Percentiles rank a stretch among this genome's conserved stretches.
phyloP scores from a whole-genome alignment of 2,113 vertebrate genomes.

The Sebastes schlegelii region DNA sequence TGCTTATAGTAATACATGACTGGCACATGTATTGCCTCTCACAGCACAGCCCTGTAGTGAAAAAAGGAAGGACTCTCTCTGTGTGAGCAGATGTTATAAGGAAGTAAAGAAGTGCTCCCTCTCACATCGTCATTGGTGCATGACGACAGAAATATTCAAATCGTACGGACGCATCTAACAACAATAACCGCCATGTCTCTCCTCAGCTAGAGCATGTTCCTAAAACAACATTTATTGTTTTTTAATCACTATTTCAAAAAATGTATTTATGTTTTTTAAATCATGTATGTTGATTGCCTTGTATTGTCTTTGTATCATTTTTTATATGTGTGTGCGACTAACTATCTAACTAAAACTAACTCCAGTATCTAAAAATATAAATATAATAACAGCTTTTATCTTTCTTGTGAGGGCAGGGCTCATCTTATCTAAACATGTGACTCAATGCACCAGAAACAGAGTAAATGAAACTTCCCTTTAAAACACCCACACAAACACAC shows the following conservation, averaged over 20 bases:
- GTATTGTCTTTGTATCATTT: too few species aligned
- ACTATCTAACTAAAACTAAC: background rate
- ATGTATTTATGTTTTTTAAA: background rate
- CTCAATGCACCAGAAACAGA: background rate
- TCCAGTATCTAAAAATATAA: too few species aligned
- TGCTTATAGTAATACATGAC: background rate
- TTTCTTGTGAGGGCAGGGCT: background rate
- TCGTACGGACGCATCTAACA: background rate
- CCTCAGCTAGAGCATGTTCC: background rate
- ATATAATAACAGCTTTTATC: background rate
- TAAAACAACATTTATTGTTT: background rate
- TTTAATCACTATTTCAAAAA: background rate
- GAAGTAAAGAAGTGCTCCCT: background rate
- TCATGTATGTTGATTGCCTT: background rate
- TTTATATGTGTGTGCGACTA: background rate
- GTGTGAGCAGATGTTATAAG: background rate
- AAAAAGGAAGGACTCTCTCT: background rate
- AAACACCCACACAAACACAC: background rate
- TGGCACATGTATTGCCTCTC: background rate
- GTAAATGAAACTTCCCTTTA: background rate
- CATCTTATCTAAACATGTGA: background rate
- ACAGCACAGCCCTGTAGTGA: background rate
- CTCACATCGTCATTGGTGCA: background rate
- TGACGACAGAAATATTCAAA: slow-evolving; percentile 27
- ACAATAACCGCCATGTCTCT: background rate